Evolutionary conservation across 2,113 vertebrate genomes (phyloP), one percentile per base, ranked within the genome.

Genomic region (Nyctereutes procyonoides): DNA sequence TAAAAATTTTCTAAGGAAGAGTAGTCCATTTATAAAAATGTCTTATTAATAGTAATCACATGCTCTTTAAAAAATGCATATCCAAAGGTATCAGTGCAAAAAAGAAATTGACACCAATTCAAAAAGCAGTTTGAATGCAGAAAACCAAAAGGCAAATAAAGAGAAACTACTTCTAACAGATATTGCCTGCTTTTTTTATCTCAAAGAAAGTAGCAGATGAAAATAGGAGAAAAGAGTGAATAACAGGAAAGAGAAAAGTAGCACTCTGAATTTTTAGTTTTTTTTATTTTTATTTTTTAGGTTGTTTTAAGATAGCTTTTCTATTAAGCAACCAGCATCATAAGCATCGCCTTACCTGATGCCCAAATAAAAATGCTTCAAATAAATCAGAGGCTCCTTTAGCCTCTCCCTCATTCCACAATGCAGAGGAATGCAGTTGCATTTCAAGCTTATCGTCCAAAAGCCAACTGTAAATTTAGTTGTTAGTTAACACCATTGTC

Each of bases 221-320:
- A 73, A 77, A 19, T 4, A 32, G 32, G 43, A 32, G 85, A 83
- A 85, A 55, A 8, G 28, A 87, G 58, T 77, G 67, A 73, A 58
- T 12, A 73, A 69, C 1, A 77, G 76, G 24, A 73, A 85, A 51
- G 13, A 26, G 11, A 69, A 62, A 95, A 65, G 11, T 3, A 82
- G 67, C 12, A 35, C 32, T 86, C 43, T 65, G 53, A 65, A 35
- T 58, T 63, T 83, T 55, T 56, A 48, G 24, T 65, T 82, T 53
- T 53, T 55, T 48, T 74, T 43, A 3, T 28, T 28, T 48, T 76
- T 28, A 60, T 48, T 58, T 53, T 87, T 60, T 53, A 32, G 24
- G 12, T 67, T 81, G 51, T 73, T 77, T 89, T 53, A 80, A 76
- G 51, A 43, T 1, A 92, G 62, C 24, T 28, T 93, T 92, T 60